Conservation (phyloP, 2,888 invertebrate species). For the Sclerodermus sp. region DNA sequence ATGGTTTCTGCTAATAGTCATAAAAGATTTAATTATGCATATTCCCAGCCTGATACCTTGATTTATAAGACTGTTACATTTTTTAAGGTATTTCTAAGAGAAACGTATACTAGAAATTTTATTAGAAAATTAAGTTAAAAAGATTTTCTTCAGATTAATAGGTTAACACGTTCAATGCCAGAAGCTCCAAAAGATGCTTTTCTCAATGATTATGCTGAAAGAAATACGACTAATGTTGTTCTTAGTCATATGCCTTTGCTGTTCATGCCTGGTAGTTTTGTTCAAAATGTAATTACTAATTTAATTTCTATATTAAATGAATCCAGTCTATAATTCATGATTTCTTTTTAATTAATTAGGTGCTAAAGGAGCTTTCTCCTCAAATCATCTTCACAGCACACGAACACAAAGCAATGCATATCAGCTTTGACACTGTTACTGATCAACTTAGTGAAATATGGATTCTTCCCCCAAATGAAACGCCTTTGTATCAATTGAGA, state of each 20-base stretch:
- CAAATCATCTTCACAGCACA: constrained; percentile 73
- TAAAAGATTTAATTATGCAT: constrained; percentile 65
- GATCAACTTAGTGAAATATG: constrained; percentile 51
- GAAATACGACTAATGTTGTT: constrained; percentile 65
- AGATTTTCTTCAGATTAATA: constrained; percentile 59
- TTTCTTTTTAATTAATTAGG: constrained; percentile 54
- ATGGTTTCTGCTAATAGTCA: constrained; percentile 73
- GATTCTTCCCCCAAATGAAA: constrained; percentile 47
- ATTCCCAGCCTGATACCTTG: constrained; percentile 66
- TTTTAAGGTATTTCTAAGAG: constrained; percentile 64
- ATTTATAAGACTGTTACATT: constrained; percentile 67
- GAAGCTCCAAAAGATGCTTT: constrained; percentile 56
- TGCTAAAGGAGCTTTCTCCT: constrained; percentile 67
- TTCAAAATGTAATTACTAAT: constrained; percentile 57
- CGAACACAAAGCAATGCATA: constrained; percentile 68
- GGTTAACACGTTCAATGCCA: constrained; percentile 69
- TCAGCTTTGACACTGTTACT: constrained; percentile 50
- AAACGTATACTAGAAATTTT: background rate
- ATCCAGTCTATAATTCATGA: background rate
- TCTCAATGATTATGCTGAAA: constrained; percentile 53
- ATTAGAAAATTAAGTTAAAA: background rate
- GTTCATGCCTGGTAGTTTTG: constrained; percentile 60
- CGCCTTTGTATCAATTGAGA: constrained; percentile 56
- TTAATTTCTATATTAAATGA: constrained; percentile 1
- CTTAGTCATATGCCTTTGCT: constrained; percentile 75